These are phyloP conservation scores for Parasteatoda lunata DNA, from an alignment of 2,888 invertebrate genomes.

Conservation along the genomic window DNA sequence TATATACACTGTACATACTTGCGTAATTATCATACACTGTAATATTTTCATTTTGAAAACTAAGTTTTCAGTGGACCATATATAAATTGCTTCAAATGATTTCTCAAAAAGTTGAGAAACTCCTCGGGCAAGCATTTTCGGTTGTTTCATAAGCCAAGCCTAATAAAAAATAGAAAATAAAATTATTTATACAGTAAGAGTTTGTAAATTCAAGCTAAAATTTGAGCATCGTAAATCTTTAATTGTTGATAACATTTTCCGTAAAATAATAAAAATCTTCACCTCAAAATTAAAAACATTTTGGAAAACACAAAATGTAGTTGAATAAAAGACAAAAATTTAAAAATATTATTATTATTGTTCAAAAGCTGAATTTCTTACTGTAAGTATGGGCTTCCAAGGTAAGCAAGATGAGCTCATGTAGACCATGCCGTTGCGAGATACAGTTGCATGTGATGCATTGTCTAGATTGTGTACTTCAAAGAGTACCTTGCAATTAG, in stretches of 20 bases:
- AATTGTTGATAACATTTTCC: background rate
- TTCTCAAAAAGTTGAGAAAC: slow-evolving; percentile 86
- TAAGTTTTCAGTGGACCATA: slow-evolving; percentile 90
- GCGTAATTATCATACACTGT: slow-evolving; percentile 91
- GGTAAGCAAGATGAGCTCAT: slow-evolving; percentile 97
- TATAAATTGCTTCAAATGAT: slow-evolving; percentile 83
- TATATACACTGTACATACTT: slow-evolving; percentile 72
- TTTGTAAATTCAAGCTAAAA: background rate
- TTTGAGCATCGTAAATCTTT: background rate
- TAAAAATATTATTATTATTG: background rate
- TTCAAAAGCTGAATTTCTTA: background rate
- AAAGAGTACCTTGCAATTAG: slow-evolving; percentile 95
- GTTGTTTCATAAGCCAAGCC: slow-evolving; percentile 76
- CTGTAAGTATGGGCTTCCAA: slow-evolving; percentile 89
- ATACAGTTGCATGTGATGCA: slow-evolving; percentile 97
- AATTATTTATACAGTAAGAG: background rate
- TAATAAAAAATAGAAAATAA: slow-evolving; percentile 67
- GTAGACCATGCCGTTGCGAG: slow-evolving; percentile 92
- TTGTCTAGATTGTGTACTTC: slow-evolving; percentile 98
- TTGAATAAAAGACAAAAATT: background rate
- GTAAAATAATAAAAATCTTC: background rate
- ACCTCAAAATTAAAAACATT: background rate
- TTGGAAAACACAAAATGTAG: background rate
- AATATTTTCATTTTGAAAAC: slow-evolving; percentile 88
- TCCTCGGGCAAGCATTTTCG: slow-evolving; percentile 76